Percentiles rank a stretch among this genome's conserved stretches.
phyloP scores from a whole-genome alignment of 2,113 vertebrate genomes.

The Oncorhynchus tshawytscha region DNA sequence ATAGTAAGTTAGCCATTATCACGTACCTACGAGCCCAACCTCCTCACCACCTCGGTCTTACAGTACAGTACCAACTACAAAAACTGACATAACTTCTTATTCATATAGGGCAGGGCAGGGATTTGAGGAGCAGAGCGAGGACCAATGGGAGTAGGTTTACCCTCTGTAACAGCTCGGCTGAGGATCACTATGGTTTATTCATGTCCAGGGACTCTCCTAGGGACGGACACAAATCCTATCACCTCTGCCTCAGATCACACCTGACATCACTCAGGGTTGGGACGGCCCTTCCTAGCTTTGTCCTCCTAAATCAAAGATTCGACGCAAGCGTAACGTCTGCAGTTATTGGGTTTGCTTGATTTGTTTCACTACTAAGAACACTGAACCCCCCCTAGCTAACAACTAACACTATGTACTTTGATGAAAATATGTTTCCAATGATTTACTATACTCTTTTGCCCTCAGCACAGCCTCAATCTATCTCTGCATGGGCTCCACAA shows the following conservation, averaged over 20 bases:
- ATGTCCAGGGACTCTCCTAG: slow-evolving; percentile 15
- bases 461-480: no score
- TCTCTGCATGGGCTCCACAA: no score
- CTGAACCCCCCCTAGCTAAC: no score
- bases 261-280: slow-evolving; percentile 17
- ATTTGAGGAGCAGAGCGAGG: background rate
- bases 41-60: background rate
- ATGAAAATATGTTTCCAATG: no score
- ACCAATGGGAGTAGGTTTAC: background rate
- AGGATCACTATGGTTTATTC: slow-evolving; percentile 39
- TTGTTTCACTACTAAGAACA: no score
- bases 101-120: slow-evolving; percentile 5
- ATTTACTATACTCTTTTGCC: no score
- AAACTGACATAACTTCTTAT: slow-evolving; percentile 17
- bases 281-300: no score
- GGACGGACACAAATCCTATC: slow-evolving; percentile 1
- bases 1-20: background rate
- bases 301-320: no score
- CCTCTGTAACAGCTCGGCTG: slow-evolving; percentile 26
- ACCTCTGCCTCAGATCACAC: slow-evolving; percentile 26
- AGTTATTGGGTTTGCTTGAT: no score
- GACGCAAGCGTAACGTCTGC: no score
- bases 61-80: background rate
- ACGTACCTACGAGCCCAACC: no score
- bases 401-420: no score